Conservation (phyloP, 2,797 vertebrate species). For the Manis pentadactyla region DNA sequence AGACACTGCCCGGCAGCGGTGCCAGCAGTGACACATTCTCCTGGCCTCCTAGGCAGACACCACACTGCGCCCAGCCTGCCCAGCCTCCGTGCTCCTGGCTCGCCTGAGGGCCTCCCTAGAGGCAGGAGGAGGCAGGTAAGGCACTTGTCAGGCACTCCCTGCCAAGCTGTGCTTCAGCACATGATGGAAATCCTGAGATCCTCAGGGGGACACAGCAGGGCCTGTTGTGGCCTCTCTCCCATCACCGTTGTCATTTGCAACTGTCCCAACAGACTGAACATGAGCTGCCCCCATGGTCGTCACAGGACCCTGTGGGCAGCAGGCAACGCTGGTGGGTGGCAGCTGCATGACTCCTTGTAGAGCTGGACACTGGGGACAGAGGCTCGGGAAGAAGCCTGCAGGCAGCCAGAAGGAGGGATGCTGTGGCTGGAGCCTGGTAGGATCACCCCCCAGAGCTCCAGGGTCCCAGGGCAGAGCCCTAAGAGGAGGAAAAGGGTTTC, state of each 20-base stretch:
- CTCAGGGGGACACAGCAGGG: neutral
- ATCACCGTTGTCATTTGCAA: neutral
- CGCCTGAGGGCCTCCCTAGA: neutral
- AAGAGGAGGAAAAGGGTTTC: neutral
- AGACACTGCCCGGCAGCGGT: neutral
- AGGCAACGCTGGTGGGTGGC: neutral
- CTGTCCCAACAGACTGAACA: neutral
- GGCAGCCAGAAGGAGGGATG: neutral
- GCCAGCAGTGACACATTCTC: neutral
- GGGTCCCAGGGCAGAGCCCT: neutral
- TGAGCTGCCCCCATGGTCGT: neutral
- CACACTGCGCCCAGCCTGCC: accelerated
- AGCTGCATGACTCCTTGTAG: neutral
- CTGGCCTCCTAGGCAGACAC: neutral
- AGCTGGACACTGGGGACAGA: neutral
- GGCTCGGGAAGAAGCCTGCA: neutral
- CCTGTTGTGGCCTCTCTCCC: neutral
- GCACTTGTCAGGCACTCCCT: neutral
- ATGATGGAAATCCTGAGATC: neutral
- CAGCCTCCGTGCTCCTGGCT: neutral
- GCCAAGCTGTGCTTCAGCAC: neutral
- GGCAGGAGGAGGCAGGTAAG: neutral
- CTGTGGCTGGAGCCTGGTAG: neutral
- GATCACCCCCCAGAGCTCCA: neutral
- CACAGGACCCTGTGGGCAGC: neutral